Percentiles rank a stretch among this genome's conserved stretches.
Evolutionary conservation across 2,888 invertebrate species (phyloP).

Genomic region (Drosophila demipolita): DNA sequence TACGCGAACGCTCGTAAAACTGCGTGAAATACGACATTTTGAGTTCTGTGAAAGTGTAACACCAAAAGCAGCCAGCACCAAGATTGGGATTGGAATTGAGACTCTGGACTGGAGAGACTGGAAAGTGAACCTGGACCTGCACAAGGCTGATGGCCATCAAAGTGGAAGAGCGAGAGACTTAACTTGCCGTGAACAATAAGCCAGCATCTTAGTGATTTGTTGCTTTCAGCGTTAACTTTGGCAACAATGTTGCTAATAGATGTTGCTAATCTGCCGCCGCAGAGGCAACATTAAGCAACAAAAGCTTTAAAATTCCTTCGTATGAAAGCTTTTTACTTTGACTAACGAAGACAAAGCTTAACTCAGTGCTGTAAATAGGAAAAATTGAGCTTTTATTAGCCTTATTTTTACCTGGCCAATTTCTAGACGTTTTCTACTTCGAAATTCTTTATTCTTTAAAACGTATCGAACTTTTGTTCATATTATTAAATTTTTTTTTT

Average conservation of each 20-base stretch:
- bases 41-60: constrained; percentile 81
- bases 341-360: constrained; percentile 5
- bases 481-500: not conserved
- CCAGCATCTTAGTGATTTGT: constrained; percentile 73
- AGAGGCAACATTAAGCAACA: constrained; percentile 24
- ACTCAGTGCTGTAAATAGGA: not conserved
- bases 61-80: constrained; percentile 34
- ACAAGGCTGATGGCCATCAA: constrained; percentile 32
- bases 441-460: not conserved
- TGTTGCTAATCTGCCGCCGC: constrained; percentile 50
- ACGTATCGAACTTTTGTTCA: not conserved
- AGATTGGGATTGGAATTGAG: constrained; percentile 11
- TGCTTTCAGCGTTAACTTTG: constrained; percentile 65
- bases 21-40: constrained; percentile 78
- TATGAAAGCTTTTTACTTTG: constrained; percentile 27
- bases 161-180: constrained; percentile 20
- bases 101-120: constrained; percentile 15
- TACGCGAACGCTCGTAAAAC: constrained; percentile 79
- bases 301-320: constrained; percentile 41
- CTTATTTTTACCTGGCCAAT: not conserved
- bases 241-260: constrained; percentile 80
- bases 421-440: not conserved
- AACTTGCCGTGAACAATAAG: constrained; percentile 70
- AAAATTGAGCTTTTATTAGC: not conserved
- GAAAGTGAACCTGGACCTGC: constrained; percentile 21